Percentiles rank a stretch among this genome's conserved stretches.
Evolutionary conservation across 2,797 vertebrate genomes (phyloP).

Genomic region (Sus cebifrons): DNA sequence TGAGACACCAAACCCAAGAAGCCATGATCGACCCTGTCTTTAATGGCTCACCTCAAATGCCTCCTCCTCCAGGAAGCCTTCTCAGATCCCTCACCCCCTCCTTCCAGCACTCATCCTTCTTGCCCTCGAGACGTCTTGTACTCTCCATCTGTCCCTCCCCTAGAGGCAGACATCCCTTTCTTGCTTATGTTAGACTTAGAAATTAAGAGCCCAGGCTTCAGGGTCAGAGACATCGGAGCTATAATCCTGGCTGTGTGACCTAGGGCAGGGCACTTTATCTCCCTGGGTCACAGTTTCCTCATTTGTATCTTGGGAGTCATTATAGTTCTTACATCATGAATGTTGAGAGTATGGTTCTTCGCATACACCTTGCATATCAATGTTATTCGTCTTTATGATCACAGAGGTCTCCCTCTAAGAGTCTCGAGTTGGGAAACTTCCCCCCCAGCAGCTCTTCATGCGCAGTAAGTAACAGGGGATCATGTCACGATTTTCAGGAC

Average conservation of each 20-base stretch:
- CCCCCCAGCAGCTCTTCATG: background rate
- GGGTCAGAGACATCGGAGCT: background rate
- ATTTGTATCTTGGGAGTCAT: background rate
- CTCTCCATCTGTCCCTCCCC: background rate
- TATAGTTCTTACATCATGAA: background rate
- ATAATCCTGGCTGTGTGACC: background rate
- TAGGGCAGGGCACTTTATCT: background rate
- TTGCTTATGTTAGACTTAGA: background rate
- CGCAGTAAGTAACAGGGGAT: background rate
- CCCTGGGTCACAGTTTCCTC: constrained; percentile 51
- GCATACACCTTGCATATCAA: background rate
- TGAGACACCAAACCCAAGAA: background rate
- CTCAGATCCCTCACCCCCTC: background rate
- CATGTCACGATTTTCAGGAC: constrained; percentile 43
- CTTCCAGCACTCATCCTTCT: background rate
- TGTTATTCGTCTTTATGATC: background rate
- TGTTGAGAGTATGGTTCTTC: background rate
- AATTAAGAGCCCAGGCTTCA: background rate
- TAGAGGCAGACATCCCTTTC: background rate
- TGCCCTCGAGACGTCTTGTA: background rate
- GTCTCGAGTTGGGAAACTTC: background rate
- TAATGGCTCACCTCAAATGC: background rate
- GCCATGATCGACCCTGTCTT: background rate
- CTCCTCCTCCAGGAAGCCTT: background rate
- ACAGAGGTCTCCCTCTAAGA: background rate